phyloP scores from a whole-genome alignment of 64 coral and sea anemone species.

The Montipora sp. region DNA sequence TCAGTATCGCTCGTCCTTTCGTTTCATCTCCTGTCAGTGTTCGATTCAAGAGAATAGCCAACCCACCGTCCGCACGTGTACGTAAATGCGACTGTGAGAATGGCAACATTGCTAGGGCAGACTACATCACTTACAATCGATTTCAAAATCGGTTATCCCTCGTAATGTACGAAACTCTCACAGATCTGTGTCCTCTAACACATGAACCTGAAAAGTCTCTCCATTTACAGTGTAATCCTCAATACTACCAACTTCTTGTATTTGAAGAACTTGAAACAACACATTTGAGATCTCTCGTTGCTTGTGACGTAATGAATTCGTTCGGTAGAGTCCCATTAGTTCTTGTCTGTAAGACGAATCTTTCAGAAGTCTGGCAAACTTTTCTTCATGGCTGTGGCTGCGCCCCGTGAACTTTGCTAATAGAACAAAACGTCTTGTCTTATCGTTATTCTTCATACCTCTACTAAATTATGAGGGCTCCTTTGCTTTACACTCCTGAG shows the following conservation, averaged over 20 bases:
- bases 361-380: conserved; percentile 36
- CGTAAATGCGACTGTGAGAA: not conserved
- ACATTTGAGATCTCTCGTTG: conserved; percentile 12
- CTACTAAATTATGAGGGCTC: not conserved
- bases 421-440: conserved; percentile 6
- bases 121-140: not conserved
- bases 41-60: too few relatives aligned
- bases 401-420: conserved; percentile 13
- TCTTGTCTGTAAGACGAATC: conserved; percentile 31
- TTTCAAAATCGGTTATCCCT: not conserved
- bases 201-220: conserved; percentile 11
- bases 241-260: conserved; percentile 45
- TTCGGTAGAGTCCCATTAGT: conserved; percentile 30
- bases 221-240: not conserved
- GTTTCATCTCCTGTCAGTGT: too few relatives aligned
- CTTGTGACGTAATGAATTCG: conserved; percentile 17
- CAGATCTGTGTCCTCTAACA: conserved; percentile 30
- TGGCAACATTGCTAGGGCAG: not conserved
- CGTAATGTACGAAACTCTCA: not conserved
- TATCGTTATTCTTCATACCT: conserved; percentile 5
- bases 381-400: conserved; percentile 24
- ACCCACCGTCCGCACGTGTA: too few relatives aligned
- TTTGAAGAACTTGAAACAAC: conserved; percentile 52
- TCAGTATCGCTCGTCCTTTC: too few relatives aligned
- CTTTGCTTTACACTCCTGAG: not conserved